These are phyloP conservation scores for Candoia aspera DNA, from an alignment of 2,113 vertebrate genomes.

Conservation along the genomic window DNA sequence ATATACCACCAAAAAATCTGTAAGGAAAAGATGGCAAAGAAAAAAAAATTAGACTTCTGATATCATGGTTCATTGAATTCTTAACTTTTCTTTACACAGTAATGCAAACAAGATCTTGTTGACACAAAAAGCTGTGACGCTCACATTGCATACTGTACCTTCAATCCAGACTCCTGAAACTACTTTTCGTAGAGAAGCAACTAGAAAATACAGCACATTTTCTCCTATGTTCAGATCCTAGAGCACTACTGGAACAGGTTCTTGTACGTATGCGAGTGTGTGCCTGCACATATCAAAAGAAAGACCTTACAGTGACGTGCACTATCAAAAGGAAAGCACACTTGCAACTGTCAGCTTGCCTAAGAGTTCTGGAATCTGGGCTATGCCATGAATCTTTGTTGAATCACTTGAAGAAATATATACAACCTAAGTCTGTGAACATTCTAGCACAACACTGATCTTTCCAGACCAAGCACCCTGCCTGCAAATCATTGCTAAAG, in stretches of 20 bases:
- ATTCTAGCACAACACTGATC: conserved; percentile 32
- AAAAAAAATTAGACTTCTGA: conserved; percentile 38
- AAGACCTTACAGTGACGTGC: conserved; percentile 21
- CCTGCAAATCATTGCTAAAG: background rate
- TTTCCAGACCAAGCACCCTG: fast-evolving
- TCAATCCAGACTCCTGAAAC: conserved; percentile 35
- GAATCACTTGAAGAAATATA: conserved; percentile 57
- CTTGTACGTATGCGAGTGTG: background rate
- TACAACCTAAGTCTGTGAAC: conserved; percentile 47
- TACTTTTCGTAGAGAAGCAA: conserved; percentile 47
- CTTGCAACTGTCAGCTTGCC: conserved; percentile 61
- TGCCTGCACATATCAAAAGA: background rate
- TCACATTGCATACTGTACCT: conserved; percentile 22
- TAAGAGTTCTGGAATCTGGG: conserved; percentile 70
- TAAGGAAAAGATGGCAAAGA: conserved; percentile 50
- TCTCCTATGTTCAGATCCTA: conserved; percentile 34
- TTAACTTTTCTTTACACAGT: background rate
- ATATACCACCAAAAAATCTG: conserved; percentile 79
- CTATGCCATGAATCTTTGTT: conserved; percentile 58
- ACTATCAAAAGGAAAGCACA: conserved; percentile 48
- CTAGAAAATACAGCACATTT: conserved; percentile 38
- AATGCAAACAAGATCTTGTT: background rate
- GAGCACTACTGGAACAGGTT: conserved; percentile 43
- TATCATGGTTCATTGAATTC: background rate
- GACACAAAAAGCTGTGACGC: conserved; percentile 34